Percentiles rank a stretch among this genome's conserved stretches.
phyloP scores from a whole-genome alignment of 2,797 vertebrate species.

The Decapterus maruadsi region DNA sequence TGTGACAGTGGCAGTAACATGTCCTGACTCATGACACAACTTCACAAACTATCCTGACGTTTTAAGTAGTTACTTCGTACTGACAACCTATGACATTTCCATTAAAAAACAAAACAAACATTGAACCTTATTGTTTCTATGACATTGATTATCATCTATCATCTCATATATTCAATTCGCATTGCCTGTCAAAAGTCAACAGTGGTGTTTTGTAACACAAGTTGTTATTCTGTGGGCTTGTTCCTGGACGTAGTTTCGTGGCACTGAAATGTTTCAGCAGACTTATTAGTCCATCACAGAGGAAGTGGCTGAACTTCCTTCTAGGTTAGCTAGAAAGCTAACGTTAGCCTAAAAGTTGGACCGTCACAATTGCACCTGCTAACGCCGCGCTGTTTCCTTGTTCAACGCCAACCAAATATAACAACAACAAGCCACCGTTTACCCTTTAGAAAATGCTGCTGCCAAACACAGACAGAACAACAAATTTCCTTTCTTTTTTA shows the following conservation, averaged over 20 bases:
- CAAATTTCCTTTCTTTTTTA: not conserved
- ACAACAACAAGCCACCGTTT: not conserved
- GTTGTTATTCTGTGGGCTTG: not conserved
- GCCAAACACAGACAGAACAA: not conserved
- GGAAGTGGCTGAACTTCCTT: slow-evolving; percentile 47
- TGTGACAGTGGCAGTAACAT: not conserved
- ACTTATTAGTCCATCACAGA: not conserved
- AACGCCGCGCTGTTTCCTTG: not conserved
- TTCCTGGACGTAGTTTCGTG: too few species aligned
- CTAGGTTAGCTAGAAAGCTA: slow-evolving; percentile 21
- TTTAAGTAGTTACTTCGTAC: too few species aligned
- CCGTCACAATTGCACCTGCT: slow-evolving; percentile 24
- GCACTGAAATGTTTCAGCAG: not conserved
- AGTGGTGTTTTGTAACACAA: not conserved
- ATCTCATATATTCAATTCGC: too few species aligned
- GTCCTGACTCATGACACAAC: not conserved
- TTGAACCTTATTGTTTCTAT: too few species aligned
- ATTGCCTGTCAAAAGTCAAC: too few species aligned
- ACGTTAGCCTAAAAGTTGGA: slow-evolving; percentile 39
- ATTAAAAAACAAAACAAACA: too few species aligned
- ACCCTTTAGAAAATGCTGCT: not conserved
- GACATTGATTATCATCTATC: too few species aligned
- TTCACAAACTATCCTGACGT: not conserved
- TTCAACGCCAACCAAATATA: not conserved
- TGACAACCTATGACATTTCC: too few species aligned